Percentiles rank a stretch among this genome's conserved stretches.
phyloP scores from a whole-genome alignment of 2,113 vertebrate species.

The Bucco capensis region DNA sequence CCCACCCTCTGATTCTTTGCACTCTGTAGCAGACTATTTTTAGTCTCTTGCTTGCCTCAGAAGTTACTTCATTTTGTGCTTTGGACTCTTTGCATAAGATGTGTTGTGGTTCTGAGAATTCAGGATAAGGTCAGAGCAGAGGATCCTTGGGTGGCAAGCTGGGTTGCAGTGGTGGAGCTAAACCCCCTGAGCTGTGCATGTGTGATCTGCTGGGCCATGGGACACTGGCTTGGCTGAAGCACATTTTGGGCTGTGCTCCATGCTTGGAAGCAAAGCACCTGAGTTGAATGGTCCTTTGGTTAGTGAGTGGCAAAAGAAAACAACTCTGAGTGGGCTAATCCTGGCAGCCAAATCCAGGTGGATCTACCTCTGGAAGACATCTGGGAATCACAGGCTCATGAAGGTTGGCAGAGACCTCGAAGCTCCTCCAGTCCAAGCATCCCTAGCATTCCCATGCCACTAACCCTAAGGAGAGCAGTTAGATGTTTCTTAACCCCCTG shows the following conservation, averaged over 20 bases:
- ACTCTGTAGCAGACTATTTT: slow-evolving; percentile 10
- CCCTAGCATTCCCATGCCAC: no score
- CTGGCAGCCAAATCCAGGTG: background rate
- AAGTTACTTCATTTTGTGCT: slow-evolving; percentile 34
- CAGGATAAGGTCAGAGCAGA: background rate
- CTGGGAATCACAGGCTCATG: no score
- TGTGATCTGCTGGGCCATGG: background rate
- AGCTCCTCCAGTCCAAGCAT: no score
- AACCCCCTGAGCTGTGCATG: background rate
- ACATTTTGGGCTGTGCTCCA: background rate
- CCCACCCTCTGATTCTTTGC: slow-evolving; percentile 4
- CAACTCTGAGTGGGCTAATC: background rate
- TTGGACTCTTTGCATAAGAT: slow-evolving; percentile 29
- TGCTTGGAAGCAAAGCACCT: background rate
- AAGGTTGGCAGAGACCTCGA: no score
- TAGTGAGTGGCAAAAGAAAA: slow-evolving; percentile 6
- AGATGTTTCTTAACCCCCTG: no score
- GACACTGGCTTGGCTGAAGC: background rate
- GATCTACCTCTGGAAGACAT: background rate
- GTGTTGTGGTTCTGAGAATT: background rate
- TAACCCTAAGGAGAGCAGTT: no score
- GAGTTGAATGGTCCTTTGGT: background rate
- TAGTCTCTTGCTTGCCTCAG: background rate
- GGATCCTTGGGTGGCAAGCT: background rate
- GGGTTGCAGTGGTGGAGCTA: background rate